Conservation (phyloP, 1,140 invertebrate genomes). For the Drosophila serrata region DNA sequence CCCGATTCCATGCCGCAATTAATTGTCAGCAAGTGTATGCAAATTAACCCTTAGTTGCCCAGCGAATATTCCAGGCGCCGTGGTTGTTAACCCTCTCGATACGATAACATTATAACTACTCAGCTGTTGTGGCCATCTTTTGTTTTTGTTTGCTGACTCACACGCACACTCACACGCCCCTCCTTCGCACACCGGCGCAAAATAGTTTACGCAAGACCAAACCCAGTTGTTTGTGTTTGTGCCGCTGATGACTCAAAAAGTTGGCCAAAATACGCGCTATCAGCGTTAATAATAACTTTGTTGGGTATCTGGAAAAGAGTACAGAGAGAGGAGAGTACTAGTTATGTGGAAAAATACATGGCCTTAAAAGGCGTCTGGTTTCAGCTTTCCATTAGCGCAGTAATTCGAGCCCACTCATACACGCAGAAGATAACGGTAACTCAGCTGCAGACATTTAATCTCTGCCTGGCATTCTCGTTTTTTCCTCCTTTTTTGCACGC, state of each 20-base stretch:
- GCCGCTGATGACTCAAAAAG: constrained; percentile 55
- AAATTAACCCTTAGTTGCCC: constrained; percentile 39
- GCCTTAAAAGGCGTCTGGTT: constrained; percentile 50
- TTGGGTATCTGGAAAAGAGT: constrained; percentile 9
- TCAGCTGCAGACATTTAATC: constrained; percentile 70
- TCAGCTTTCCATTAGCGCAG: constrained; percentile 53
- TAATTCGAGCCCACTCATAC: constrained; percentile 45
- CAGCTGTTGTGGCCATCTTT: constrained; percentile 61
- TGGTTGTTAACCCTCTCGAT: constrained; percentile 23
- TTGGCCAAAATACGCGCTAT: constrained; percentile 66
- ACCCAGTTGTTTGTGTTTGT: constrained; percentile 27
- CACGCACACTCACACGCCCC: constrained; percentile 13
- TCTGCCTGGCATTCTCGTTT: constrained; percentile 51
- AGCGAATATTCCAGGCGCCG: constrained; percentile 8
- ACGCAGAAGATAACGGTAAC: constrained; percentile 54
- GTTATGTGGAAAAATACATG: constrained; percentile 18
- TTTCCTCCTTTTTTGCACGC: constrained; percentile 23
- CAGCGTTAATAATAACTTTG: constrained; percentile 37
- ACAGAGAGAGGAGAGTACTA: constrained; percentile 46
- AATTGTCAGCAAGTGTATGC: constrained; percentile 48
- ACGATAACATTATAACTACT: constrained; percentile 39
- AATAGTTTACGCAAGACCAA: constrained; percentile 68
- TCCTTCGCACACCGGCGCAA: background rate
- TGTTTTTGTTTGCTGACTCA: constrained; percentile 67
- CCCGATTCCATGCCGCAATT: constrained; percentile 49